Conservation (phyloP, 2,888 invertebrate species). For the Caenorhabditis sp. region DNA sequence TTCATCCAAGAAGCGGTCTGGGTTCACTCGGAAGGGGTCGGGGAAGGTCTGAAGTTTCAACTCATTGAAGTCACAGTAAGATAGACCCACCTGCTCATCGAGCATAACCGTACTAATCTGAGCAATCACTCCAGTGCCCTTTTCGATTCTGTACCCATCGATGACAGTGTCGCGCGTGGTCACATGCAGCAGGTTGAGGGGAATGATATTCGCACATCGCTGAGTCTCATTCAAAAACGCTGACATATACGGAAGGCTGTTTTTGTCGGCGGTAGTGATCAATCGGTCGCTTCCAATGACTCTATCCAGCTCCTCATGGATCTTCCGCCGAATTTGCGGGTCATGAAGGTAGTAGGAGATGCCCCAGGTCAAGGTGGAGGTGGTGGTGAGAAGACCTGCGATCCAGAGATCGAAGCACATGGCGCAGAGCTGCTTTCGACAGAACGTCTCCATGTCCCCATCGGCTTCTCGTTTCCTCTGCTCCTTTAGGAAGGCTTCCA, state of each 20-base stretch:
- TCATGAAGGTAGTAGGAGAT: conserved; percentile 69
- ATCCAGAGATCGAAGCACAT: conserved; percentile 71
- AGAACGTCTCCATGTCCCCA: conserved; percentile 39
- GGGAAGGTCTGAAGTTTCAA: conserved; percentile 57
- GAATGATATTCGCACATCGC: conserved; percentile 52
- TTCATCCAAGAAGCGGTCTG: conserved; percentile 54
- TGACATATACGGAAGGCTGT: conserved; percentile 62
- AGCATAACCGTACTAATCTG: conserved; percentile 67
- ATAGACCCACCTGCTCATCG: conserved; percentile 53
- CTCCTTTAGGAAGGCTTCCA: conserved; percentile 27
- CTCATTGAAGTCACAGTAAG: no score
- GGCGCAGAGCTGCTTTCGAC: conserved; percentile 53
- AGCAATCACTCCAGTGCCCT: conserved; percentile 62
- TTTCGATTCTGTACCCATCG: conserved; percentile 36
- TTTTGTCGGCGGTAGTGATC: conserved; percentile 65
- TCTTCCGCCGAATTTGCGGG: conserved; percentile 54
- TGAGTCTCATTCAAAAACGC: conserved; percentile 71
- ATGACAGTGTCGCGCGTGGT: conserved; percentile 43
- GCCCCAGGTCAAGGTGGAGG: conserved; percentile 68
- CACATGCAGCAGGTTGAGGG: conserved; percentile 54
- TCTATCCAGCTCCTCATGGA: conserved; percentile 67
- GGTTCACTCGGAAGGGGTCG: conserved; percentile 59
- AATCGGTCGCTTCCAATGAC: conserved; percentile 67
- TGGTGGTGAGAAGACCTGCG: conserved; percentile 72
- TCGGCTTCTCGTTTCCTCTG: conserved; percentile 23